Evolutionary conservation across 2,797 vertebrate genomes (phyloP), one percentile per base, ranked within the genome.

Genomic region (Gobio occitaniae): DNA sequence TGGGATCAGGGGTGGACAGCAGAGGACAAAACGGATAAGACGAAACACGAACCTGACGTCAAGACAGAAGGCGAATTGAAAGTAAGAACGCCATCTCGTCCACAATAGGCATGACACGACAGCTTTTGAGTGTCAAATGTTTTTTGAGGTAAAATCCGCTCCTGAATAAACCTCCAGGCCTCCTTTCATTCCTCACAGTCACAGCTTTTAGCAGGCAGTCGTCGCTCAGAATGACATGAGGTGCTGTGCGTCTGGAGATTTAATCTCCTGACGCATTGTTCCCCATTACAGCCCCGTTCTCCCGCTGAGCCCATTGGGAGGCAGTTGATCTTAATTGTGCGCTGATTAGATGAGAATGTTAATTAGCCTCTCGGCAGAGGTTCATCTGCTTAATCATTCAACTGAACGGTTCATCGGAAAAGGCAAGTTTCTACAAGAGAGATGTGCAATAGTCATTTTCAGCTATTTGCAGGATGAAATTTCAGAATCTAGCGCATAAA

Each of bases 1-100:
- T 91, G 91, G 87, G 88, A 91, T 59, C 84, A 78, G 32, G 89
- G 85, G 59, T 91, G 87, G 88, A 79, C 29, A 10, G 61, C 63
- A 12, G 63, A 61, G 21, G 56, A 52, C 47, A 52, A 19, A 61
- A 19, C 56, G 0, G 79, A 82, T 61, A 29, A 82, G 68, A 75
- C 13, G 6, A 80, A 68, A n/a, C 80, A 59, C 36, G 59, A 25
- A 10, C 29, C 63, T 32, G 63, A 83, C 48, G 21, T 66, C 25
- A 69, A 76, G 29, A 41, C 54, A 15, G 72, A 77, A 36, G 59
- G 82, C 15, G 38, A 72, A 47, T 21, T 66, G 12, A 68, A 82
- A 56, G 90, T 91, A 87, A 90, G 88, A 50, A 38, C 32, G 7
- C 6, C 19, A 36, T 32, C 52, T 63, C 32, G 0, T 56, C 32